Base-by-base conservation (phyloP, 2,888 invertebrate species). In the Boloria selene region DNA sequence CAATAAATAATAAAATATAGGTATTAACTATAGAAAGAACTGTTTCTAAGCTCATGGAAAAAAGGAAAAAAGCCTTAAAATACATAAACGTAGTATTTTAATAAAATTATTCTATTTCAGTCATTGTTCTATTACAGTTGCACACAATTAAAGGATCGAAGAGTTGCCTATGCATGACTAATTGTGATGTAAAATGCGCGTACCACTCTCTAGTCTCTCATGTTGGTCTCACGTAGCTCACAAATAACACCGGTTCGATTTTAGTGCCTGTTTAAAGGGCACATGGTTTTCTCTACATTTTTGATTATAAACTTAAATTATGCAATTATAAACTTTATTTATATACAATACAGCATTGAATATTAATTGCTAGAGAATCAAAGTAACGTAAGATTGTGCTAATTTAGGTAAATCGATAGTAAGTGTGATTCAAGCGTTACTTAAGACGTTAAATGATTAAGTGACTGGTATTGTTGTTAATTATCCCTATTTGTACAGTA, bases 191-290 rank as follows among this genome's bases (percentile, higher is more conserved):
- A 63, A 63, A 63, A 61, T 68, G 45, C 63, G 16, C 50, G 60
- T 68, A 67, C 45, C 59, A 49, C 38, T 18, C 58, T 42, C 10
- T 22, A 22, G 22, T 22, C 22, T 13, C 45, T 16, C 67, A 38
- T 67, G 67, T 65, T 61, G 13, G 55, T 47, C 50, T 45, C 26
- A 31, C 68, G 69, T 67, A 62, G 13, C 54, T 65, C 51, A 59
- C 61, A 69, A 70, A 52, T 61, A 64, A 73, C 72, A 72, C 62
- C 67, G 61, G 68, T 70, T 64, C 67, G 63, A 68, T 66, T 72
- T 68, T 66, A 70, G 64, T 58, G 65, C 61, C 63, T 66, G 63
- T 72, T 69, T 67, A 70, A 68, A 68, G 69, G 69, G 52, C 70
- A 66, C 53, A 61, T 54, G 61, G 55, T 70, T 68, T 64, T 64